phyloP scores from a whole-genome alignment of 2,888 invertebrate genomes.

The Malthinus flaveolus region DNA sequence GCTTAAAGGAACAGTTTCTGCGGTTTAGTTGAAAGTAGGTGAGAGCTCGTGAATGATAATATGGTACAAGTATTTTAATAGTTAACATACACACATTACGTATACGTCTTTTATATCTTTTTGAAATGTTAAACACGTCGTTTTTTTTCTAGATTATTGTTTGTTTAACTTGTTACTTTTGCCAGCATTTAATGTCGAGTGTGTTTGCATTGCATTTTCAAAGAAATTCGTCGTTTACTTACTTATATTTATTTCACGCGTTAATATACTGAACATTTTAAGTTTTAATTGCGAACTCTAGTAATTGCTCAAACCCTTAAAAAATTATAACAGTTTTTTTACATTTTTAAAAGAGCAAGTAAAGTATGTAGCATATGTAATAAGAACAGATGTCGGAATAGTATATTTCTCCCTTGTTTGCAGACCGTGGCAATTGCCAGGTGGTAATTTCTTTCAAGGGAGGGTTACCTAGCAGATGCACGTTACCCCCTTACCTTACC shows the following conservation, averaged over 20 bases:
- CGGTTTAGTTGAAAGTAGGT: conserved; percentile 22
- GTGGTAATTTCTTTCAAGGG: conserved; percentile 55
- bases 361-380: conserved; percentile 38
- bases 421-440: conserved; percentile 55
- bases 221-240: conserved; percentile 22
- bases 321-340: conserved; percentile 1
- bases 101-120: conserved; percentile 49
- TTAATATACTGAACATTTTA: neutral
- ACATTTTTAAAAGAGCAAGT: neutral
- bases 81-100: conserved; percentile 41
- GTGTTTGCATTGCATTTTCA: conserved; percentile 22
- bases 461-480: conserved; percentile 53
- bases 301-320: neutral
- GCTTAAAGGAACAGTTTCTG: conserved; percentile 9
- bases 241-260: conserved; percentile 3
- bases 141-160: conserved; percentile 52
- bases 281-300: conserved; percentile 3
- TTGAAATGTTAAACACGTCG: conserved; percentile 47
- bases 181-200: conserved; percentile 28
- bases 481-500: conserved; percentile 42
- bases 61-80: conserved; percentile 48
- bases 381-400: conserved; percentile 38
- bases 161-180: conserved; percentile 38
- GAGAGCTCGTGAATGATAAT: conserved; percentile 53
- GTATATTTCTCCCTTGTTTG: conserved; percentile 50